Base-by-base conservation (phyloP, 2,113 vertebrate species). In the Gobio gobio region DNA sequence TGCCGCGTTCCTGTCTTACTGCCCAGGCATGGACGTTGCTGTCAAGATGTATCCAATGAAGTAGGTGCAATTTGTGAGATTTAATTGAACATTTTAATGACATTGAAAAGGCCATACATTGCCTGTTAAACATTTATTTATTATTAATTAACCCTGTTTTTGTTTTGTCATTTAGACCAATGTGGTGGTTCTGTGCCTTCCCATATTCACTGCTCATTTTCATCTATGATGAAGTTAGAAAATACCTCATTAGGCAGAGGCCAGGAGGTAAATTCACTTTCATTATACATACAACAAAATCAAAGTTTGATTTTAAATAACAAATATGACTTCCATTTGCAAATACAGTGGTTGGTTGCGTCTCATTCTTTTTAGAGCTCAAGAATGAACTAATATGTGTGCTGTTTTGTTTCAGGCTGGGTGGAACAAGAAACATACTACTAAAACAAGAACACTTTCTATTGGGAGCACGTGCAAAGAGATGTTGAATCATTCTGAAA, bases 381-480 rank as follows among this genome's bases (percentile, higher is more conserved):
- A 29, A n/a, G 18, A 64, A 40, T 26, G 1, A 29, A 18, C 20
- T 70, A 14, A 76, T 61, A 75, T 75, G 2, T 81, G 29, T 91
- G 26, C 78, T 90, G 26, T 51, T 26, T 91, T 89, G 72, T 88
- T 87, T 74, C 61, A 97, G 96, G 96, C 83, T 97, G 96, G 96
- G 90, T 97, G 90, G 96, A 96, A 83, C 88, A 49, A 68, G 96
- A 97, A 86, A 97, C 96, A 1, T 97, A 96, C 91, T 97, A 97
- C 92, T 97, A 92, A 95, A 89, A 80, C 33, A 20, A 40, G 33
- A 72, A 0, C 13, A 10, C 22, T 66, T 18, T 33, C 18, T 79
- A 1, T 56, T 61, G 61, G 45, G 47, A 7, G 22, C 29, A 20
- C 36, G 1, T 29, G 43, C 9, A 66, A 47, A 18, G 13, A 79